Evolutionary conservation across 2,888 invertebrate genomes (phyloP).

Genomic region (Chloromyia formosa): DNA sequence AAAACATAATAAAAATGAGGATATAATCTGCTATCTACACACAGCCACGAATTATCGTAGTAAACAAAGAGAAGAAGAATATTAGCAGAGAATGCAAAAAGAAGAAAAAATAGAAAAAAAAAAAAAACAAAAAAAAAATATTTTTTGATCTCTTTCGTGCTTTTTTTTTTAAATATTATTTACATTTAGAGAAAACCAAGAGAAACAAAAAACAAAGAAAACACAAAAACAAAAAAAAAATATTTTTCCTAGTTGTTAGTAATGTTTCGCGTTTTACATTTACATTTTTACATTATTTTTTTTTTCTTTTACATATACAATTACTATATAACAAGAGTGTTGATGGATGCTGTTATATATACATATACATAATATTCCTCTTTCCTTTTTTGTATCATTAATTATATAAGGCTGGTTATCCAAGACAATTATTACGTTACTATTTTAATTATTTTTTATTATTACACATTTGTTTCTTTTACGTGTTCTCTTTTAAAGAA

Average conservation of each 20-base stretch:
- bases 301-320: constrained; percentile 43
- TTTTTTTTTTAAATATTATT: constrained; percentile 51
- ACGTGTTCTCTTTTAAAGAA: constrained; percentile 45
- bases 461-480: constrained; percentile 45
- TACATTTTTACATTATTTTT: constrained; percentile 33
- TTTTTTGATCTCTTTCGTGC: constrained; percentile 54
- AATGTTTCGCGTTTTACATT: constrained; percentile 35
- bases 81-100: constrained; percentile 16
- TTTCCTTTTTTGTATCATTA: constrained; percentile 51
- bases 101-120: constrained; percentile 51
- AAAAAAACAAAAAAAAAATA: constrained; percentile 52
- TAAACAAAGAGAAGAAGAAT: no score
- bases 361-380: constrained; percentile 45
- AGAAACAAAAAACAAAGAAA: constrained; percentile 48
- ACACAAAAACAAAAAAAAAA: constrained; percentile 49
- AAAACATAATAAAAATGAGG: constrained; percentile 52
- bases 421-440: constrained; percentile 62
- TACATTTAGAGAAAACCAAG: constrained; percentile 52
- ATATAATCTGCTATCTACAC: neutral
- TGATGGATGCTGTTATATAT: constrained; percentile 47
- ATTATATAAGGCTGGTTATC: constrained; percentile 64
- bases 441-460: constrained; percentile 50
- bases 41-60: constrained; percentile 42
- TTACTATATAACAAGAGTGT: constrained; percentile 44
- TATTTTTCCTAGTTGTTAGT: constrained; percentile 50